Percentiles rank a stretch among this genome's conserved stretches.
phyloP scores from a whole-genome alignment of 2,797 vertebrate species.

The Apodemus agrarius region DNA sequence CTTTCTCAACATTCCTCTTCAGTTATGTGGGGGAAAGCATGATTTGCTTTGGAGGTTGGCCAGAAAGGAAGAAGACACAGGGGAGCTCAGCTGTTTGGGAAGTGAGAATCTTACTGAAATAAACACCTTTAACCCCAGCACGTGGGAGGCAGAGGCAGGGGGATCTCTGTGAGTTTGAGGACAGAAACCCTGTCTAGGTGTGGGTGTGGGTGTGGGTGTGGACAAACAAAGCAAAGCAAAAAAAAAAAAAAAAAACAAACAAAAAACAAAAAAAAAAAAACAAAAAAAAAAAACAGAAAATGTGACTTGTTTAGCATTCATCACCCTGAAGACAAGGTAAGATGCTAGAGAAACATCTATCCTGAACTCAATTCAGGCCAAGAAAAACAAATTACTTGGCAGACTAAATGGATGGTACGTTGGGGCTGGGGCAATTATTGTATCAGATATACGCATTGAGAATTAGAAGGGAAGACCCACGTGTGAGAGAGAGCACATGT shows the following conservation, averaged over 20 bases:
- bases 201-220: accelerated
- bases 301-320: not conserved
- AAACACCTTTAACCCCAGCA: not conserved
- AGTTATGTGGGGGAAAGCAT: not conserved
- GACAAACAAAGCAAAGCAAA: not conserved
- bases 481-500: not conserved
- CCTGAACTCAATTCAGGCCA: not conserved
- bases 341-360: not conserved
- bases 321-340: not conserved
- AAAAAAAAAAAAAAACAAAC: not conserved
- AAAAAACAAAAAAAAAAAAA: not conserved
- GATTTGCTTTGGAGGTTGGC: not conserved
- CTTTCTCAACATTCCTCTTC: not conserved
- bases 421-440: not conserved
- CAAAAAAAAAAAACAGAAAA: not conserved
- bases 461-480: not conserved
- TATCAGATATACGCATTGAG: not conserved
- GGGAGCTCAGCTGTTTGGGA: slow-evolving; percentile 27
- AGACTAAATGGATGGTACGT: not conserved
- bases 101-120: not conserved
- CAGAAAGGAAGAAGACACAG: not conserved
- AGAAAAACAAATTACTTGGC: not conserved
- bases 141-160: not conserved
- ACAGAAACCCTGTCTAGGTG: not conserved
- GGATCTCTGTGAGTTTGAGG: not conserved